These are phyloP conservation scores for Drosophila busckii DNA, from an alignment of 1,140 invertebrate species.

Conservation along the genomic window DNA sequence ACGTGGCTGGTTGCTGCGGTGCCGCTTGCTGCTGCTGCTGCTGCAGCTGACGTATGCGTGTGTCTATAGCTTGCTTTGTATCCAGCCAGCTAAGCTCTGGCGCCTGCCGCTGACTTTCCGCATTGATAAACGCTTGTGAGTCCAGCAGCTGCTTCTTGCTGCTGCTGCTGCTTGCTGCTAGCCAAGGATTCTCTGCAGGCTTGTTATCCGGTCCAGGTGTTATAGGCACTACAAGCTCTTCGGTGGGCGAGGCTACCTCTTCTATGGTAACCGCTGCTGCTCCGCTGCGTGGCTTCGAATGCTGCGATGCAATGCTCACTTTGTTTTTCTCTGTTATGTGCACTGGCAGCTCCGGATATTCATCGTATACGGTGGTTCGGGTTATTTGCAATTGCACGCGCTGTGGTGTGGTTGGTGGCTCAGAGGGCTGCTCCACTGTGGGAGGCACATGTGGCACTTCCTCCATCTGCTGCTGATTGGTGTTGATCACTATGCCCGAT, in stretches of 20 bases:
- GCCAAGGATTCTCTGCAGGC: conserved; percentile 46
- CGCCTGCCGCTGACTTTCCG: conserved; percentile 35
- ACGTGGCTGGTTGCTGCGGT: conserved; percentile 49
- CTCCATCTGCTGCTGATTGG: conserved; percentile 52
- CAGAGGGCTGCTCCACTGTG: conserved; percentile 3
- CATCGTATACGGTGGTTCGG: conserved; percentile 68
- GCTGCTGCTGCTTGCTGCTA: conserved; percentile 31
- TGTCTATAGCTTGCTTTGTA: conserved; percentile 61
- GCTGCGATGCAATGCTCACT: conserved; percentile 60
- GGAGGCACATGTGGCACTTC: conserved; percentile 43
- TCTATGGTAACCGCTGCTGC: conserved; percentile 79
- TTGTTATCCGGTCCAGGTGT: conserved; percentile 72
- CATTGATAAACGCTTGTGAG: conserved; percentile 59
- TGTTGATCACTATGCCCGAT: conserved; percentile 53
- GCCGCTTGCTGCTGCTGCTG: conserved; percentile 53
- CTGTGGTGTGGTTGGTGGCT: conserved; percentile 24
- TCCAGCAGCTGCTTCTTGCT: conserved; percentile 37
- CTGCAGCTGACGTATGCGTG: conserved; percentile 61
- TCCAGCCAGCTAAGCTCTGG: conserved; percentile 27
- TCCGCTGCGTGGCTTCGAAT: conserved; percentile 43
- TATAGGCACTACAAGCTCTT: conserved; percentile 78
- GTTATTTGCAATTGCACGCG: conserved; percentile 70
- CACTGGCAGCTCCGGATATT: conserved; percentile 62
- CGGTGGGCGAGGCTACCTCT: conserved; percentile 79
- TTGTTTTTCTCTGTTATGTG: conserved; percentile 70